Evolutionary conservation across 2,113 vertebrate genomes (phyloP).

Genomic region (Kobus ellipsiprymnus): DNA sequence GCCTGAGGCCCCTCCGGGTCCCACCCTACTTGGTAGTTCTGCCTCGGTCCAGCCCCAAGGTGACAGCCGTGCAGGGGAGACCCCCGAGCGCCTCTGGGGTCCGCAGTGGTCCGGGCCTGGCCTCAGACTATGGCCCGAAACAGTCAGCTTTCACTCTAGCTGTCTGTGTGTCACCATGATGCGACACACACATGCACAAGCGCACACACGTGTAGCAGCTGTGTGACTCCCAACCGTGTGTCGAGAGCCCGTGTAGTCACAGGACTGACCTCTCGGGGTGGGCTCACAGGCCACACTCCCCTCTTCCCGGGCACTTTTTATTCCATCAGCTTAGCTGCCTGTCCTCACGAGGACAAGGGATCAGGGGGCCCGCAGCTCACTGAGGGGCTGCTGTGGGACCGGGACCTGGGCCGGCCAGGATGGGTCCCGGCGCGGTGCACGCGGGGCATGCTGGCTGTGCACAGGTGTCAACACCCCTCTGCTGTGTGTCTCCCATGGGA

Average conservation of each 20-base stretch:
- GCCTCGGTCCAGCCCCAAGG: neutral
- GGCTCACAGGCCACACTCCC: neutral
- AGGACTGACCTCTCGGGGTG: neutral
- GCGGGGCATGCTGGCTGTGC: neutral
- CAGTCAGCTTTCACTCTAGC: neutral
- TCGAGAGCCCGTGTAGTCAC: neutral
- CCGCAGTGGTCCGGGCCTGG: accelerated
- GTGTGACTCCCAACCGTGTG: neutral
- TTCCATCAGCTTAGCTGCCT: neutral
- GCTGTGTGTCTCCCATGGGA: accelerated
- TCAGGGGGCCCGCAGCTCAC: neutral
- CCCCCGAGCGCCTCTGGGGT: neutral
- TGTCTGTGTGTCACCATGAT: neutral
- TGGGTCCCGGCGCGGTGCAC: accelerated
- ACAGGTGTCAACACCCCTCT: accelerated
- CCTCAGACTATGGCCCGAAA: neutral
- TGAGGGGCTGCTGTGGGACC: neutral
- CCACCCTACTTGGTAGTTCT: neutral
- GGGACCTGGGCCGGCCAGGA: neutral
- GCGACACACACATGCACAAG: accelerated
- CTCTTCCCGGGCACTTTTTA: neutral
- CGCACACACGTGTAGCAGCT: neutral
- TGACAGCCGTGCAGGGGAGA: neutral
- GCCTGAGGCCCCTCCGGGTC: neutral
- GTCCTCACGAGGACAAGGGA: neutral